These are phyloP conservation scores for Circaetus gallicus DNA, from an alignment of 2,113 vertebrate genomes.

Conservation along the genomic window DNA sequence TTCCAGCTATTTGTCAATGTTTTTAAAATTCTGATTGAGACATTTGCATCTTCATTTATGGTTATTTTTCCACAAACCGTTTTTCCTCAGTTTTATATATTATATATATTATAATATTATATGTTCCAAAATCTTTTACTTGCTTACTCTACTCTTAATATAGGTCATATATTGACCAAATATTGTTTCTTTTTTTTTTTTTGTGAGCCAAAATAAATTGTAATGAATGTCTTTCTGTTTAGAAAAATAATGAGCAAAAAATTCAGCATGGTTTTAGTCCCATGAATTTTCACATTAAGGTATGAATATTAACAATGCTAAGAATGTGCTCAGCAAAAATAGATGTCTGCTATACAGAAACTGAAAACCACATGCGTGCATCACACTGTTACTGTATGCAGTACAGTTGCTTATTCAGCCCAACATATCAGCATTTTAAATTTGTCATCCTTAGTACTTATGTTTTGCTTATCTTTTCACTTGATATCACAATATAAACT, in stretches of 20 bases:
- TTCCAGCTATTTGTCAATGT: background rate
- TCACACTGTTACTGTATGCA: background rate
- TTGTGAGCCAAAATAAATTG: background rate
- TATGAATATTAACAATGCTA: slow-evolving; percentile 3
- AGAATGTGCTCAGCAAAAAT: background rate
- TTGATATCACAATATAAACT: background rate
- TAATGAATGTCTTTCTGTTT: background rate
- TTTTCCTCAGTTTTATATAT: background rate
- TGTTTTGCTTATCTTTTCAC: background rate
- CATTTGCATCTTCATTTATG: background rate
- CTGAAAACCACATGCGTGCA: background rate
- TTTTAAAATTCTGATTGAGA: background rate
- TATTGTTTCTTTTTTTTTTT: background rate
- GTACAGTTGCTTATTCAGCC: slow-evolving; percentile 9
- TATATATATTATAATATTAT: too few relatives aligned
- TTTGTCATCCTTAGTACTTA: background rate
- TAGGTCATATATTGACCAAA: background rate
- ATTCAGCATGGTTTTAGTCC: background rate
- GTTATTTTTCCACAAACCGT: background rate
- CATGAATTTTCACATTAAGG: background rate
- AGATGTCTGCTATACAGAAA: background rate
- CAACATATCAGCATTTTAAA: background rate
- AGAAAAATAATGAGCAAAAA: background rate
- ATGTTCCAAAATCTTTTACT: background rate
- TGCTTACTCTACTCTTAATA: background rate